phyloP scores from a whole-genome alignment of 2,113 vertebrate genomes.

The Carassius carassius region DNA sequence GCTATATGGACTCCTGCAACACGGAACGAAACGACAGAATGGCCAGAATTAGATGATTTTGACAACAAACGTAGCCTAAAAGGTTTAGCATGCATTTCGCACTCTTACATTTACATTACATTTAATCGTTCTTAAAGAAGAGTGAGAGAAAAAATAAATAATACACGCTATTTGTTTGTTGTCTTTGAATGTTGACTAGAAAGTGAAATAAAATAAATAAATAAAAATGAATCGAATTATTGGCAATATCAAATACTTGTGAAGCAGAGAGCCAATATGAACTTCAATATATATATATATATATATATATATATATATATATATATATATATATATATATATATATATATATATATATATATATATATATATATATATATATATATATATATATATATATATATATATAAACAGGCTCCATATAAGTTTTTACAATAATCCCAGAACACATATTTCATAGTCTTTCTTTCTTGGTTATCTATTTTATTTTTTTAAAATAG shows the following conservation, averaged over 20 bases:
- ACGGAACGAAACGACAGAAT: not conserved
- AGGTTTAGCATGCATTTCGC: not conserved
- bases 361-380: too few relatives aligned
- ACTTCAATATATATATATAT: not conserved
- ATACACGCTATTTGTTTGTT: not conserved
- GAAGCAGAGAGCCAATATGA: not conserved
- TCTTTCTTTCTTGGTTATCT: not conserved
- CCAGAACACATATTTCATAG: not conserved
- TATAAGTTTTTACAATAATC: not conserved
- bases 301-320: too few relatives aligned
- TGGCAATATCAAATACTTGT: not conserved
- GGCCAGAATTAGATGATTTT: not conserved
- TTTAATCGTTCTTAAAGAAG: not conserved
- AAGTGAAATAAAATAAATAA: not conserved
- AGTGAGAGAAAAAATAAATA: not conserved
- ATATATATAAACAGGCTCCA: not conserved
- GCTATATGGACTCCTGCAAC: not conserved
- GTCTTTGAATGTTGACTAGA: not conserved
- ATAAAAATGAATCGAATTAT: not conserved
- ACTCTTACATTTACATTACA: not conserved
- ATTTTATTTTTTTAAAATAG: too few relatives aligned
- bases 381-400: too few relatives aligned
- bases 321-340: too few relatives aligned
- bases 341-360: too few relatives aligned
- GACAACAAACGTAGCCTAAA: not conserved